These are phyloP conservation scores for Cheirogaleus major DNA, from an alignment of 2,797 vertebrate species.

Conservation along the genomic window DNA sequence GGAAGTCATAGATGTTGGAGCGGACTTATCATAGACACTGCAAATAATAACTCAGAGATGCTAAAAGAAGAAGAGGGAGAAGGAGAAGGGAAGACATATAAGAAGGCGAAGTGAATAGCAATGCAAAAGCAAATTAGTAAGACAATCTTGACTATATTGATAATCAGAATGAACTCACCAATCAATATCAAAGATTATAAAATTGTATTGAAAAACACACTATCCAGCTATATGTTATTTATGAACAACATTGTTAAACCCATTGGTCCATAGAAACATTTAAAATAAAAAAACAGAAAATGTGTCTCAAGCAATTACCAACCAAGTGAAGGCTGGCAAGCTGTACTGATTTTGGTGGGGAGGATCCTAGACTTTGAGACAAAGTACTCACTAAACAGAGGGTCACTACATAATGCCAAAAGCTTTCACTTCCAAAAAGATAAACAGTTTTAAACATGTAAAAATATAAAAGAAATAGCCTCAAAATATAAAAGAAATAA, in stretches of 20 bases:
- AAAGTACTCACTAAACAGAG: neutral
- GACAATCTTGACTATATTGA: too few relatives aligned
- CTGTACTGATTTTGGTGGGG: rapidly evolving
- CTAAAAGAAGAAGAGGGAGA: too few relatives aligned
- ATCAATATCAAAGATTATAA: neutral
- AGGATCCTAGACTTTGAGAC: neutral
- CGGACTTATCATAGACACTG: neutral
- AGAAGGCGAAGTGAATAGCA: too few relatives aligned
- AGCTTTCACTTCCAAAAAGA: neutral
- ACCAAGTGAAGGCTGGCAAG: neutral
- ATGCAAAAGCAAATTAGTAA: neutral
- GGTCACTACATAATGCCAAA: too few relatives aligned
- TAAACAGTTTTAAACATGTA: neutral
- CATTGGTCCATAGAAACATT: neutral
- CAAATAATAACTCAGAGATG: neutral
- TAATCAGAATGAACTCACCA: neutral
- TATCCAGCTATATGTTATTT: neutral
- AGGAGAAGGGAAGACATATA: too few relatives aligned
- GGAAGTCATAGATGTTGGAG: neutral
- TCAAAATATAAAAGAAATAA: neutral
- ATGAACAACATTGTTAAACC: neutral
- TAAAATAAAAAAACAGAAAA: neutral
- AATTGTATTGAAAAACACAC: neutral
- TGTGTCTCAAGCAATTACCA: neutral
- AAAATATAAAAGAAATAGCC: neutral